Base-by-base conservation (phyloP, 2,888 invertebrate genomes). In the Teinopalpus imperialis region DNA sequence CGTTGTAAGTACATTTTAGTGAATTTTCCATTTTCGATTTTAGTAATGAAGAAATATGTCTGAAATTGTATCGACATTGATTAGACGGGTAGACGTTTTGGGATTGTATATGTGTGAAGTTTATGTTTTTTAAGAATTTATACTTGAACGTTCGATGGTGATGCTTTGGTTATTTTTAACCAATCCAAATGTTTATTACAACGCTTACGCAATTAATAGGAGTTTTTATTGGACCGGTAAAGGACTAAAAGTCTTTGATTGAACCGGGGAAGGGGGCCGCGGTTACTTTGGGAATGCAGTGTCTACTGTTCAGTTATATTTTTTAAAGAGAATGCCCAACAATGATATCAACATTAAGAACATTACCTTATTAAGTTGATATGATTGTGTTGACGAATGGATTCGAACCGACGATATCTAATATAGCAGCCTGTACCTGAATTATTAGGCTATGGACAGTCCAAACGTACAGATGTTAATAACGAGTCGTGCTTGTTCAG, bases 101-200 rank as follows among this genome's bases (percentile, higher is more conserved):
- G 40, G 42, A 51, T 49, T 54, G 8, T 24, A 7, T n/a, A 4
- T 3, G 57, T 21, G 43, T 63, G 71, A 73, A 82, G 81, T 87
- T 87, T 86, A 87, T 85, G 85, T 85, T 86, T 87, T 83, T 83
- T 82, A 82, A 86, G 83, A 86, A 86, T 85, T 85, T 85, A 85
- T 83, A 73, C 78, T 69, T 68, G 69, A 64, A 59, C 61, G 59
- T 52, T 54, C 69, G 66, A 66, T 80, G 76, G 74, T 80, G 72
- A 69, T 70, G 68, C 62, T 66, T 71, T 53, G 75, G 81, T 72
- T 87, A 85, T 86, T 83, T 86, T 87, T 83, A 81, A 82, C 75
- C 80, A 78, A 82, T 81, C 77, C 77, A 78, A 81, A 80, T 77
- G 75, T 88, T 88, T 88, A 87, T 86, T 82, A 83, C 85, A 73